These are phyloP conservation scores for Taenioides sp. DNA, from an alignment of 2,797 vertebrate species.

Conservation along the genomic window DNA sequence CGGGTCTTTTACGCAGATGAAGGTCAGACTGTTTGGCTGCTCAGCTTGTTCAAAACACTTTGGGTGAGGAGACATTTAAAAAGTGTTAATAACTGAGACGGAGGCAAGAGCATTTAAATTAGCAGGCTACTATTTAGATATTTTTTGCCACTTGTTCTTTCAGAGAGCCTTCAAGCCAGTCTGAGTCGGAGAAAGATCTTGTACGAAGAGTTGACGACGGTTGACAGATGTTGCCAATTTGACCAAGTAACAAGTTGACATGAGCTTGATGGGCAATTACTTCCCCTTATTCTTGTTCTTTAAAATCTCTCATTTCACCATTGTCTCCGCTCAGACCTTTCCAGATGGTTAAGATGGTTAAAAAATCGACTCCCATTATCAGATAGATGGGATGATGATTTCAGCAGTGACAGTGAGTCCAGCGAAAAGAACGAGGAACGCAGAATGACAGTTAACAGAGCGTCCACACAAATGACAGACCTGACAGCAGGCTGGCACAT, in stretches of 20 bases:
- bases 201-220: slow-evolving; percentile 30
- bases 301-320: slow-evolving; percentile 42
- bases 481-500: slow-evolving; percentile 34
- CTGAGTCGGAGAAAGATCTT: slow-evolving; percentile 8
- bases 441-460: slow-evolving; percentile 24
- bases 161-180: not conserved
- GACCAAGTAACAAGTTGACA: slow-evolving; percentile 33
- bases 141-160: not conserved
- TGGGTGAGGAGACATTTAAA: slow-evolving; percentile 6
- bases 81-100: slow-evolving; percentile 2
- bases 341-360: slow-evolving; percentile 37
- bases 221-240: slow-evolving; percentile 48
- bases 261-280: slow-evolving; percentile 54
- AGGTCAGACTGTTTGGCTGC: slow-evolving; percentile 8
- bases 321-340: slow-evolving; percentile 17
- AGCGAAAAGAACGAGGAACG: slow-evolving; percentile 13
- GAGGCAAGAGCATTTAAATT: slow-evolving; percentile 17
- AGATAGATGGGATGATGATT: slow-evolving; percentile 12
- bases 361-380: slow-evolving; percentile 29
- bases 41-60: not conserved
- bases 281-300: slow-evolving; percentile 31
- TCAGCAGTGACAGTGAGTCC: slow-evolving; percentile 18
- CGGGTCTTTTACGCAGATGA: slow-evolving; percentile 7
- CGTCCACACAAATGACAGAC: slow-evolving; percentile 26
- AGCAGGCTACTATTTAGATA: not conserved